Percentiles rank a stretch among this genome's conserved stretches.
Conservation (phyloP, 2,113 vertebrate genomes). For the Paramormyrops kingsleyae region DNA sequence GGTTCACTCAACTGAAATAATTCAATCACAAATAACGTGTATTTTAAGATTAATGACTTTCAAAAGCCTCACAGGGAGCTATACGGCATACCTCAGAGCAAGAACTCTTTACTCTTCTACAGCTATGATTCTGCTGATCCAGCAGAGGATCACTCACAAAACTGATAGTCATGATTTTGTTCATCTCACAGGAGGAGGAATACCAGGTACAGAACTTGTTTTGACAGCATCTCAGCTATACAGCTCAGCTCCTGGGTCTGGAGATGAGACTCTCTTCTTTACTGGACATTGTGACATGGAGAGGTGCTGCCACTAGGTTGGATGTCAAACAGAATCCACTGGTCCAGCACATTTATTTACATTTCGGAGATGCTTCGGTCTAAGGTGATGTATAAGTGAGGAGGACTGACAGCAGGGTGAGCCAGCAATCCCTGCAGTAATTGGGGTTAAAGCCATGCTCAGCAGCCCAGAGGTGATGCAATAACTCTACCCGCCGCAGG, state of each 20-base stretch:
- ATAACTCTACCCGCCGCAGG: not conserved
- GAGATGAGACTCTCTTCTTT: not conserved
- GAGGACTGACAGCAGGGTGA: not conserved
- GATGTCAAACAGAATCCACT: not conserved
- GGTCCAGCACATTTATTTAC: not conserved
- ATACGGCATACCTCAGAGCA: not conserved
- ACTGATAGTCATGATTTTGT: not conserved
- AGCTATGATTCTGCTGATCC: not conserved
- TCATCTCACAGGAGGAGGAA: too few relatives aligned
- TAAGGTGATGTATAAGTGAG: not conserved
- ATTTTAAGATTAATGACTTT: slow-evolving; percentile 1
- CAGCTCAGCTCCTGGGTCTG: not conserved
- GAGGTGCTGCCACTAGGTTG: too few relatives aligned
- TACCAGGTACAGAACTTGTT: not conserved
- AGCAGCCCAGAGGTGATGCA: not conserved
- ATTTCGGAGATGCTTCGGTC: not conserved
- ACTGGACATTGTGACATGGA: not conserved
- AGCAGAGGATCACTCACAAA: not conserved
- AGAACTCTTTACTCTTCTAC: not conserved
- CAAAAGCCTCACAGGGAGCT: not conserved
- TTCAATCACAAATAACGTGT: slow-evolving; percentile 4
- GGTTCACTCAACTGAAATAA: not conserved
- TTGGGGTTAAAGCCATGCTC: not conserved
- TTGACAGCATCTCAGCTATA: not conserved
- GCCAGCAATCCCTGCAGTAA: not conserved